These are phyloP conservation scores for Andrena haemorrhoa DNA, from an alignment of 2,888 invertebrate species.

Conservation along the genomic window DNA sequence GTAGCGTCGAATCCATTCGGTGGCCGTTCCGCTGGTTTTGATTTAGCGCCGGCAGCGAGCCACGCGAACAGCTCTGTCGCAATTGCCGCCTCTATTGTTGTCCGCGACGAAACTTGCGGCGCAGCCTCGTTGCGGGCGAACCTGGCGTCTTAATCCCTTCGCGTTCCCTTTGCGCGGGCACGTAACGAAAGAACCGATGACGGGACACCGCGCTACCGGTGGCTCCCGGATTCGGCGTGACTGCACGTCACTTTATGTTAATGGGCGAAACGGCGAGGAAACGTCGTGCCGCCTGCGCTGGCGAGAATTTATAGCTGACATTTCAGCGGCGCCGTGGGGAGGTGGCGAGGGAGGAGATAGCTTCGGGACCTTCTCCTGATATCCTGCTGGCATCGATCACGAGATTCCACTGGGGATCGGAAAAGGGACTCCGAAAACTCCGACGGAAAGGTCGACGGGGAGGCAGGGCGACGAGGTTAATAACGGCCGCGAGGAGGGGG, in stretches of 20 bases:
- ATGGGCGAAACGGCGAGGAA: slow-evolving; percentile 66
- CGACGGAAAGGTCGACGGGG: slow-evolving; percentile 24
- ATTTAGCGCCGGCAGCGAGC: not conserved
- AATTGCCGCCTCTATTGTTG: not conserved
- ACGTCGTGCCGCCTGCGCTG: slow-evolving; percentile 59
- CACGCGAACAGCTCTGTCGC: slow-evolving; percentile 16
- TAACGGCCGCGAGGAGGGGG: not conserved
- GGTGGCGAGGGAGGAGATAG: slow-evolving; percentile 3
- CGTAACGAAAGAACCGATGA: slow-evolving; percentile 35
- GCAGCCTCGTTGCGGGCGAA: slow-evolving; percentile 4
- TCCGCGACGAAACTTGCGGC: not conserved
- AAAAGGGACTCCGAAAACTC: slow-evolving; percentile 42
- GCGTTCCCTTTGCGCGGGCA: slow-evolving; percentile 3
- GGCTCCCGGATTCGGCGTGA: slow-evolving; percentile 50
- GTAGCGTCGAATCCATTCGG: not conserved
- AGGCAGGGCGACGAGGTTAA: slow-evolving; percentile 4
- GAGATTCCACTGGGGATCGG: slow-evolving; percentile 39
- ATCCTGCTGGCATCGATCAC: slow-evolving; percentile 35
- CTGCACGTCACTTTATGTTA: slow-evolving; percentile 67
- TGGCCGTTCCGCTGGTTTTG: not conserved
- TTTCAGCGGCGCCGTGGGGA: slow-evolving; percentile 56
- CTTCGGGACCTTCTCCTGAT: slow-evolving; percentile 29
- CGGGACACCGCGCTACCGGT: slow-evolving; percentile 50
- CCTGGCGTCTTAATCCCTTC: slow-evolving; percentile 13
- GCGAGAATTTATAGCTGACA: slow-evolving; percentile 73